Percentiles rank a stretch among this genome's conserved stretches.
Conservation (phyloP, 92 coral and sea anemone species). For the Siderastrea radians region DNA sequence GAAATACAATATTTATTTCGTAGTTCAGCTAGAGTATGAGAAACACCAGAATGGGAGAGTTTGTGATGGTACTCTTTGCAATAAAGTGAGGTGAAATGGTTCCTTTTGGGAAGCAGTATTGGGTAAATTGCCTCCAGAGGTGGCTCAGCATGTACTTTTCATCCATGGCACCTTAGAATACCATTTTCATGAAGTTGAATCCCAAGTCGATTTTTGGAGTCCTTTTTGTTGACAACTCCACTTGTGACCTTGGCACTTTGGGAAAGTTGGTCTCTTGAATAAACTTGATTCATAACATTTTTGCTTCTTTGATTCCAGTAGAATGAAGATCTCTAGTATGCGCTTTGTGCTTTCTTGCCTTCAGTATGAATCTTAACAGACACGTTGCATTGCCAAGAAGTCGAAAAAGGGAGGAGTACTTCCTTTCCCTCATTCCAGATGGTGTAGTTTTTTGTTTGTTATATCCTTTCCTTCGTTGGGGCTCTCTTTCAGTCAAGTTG, state of each 20-base stretch:
- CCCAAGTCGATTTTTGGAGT: constrained; percentile 17
- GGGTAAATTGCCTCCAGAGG: not conserved
- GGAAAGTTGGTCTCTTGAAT: not conserved
- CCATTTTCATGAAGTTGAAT: constrained; percentile 19
- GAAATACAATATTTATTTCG: too few species aligned
- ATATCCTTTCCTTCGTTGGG: too few species aligned
- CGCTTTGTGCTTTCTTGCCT: too few species aligned
- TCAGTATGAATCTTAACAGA: not conserved
- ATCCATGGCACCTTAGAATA: constrained; percentile 3
- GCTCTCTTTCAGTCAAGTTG: too few species aligned
- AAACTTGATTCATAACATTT: too few species aligned
- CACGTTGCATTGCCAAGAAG: not conserved
- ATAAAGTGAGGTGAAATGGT: constrained; percentile 25
- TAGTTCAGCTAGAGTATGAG: too few species aligned
- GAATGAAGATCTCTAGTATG: too few species aligned
- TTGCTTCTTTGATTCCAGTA: too few species aligned
- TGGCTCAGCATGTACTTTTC: constrained; percentile 9
- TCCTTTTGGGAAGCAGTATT: constrained; percentile 2
- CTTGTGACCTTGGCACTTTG: not conserved
- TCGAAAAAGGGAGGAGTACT: constrained; percentile 3
- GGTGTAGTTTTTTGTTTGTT: too few species aligned
- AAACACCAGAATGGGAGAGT: too few species aligned
- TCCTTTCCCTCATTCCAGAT: constrained; percentile 11
- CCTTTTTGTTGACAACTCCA: not conserved
- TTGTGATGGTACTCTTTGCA: constrained; percentile 9